Conservation (phyloP, 37 sponge, comb jelly and placozoan species). For the Crambe crambe region DNA sequence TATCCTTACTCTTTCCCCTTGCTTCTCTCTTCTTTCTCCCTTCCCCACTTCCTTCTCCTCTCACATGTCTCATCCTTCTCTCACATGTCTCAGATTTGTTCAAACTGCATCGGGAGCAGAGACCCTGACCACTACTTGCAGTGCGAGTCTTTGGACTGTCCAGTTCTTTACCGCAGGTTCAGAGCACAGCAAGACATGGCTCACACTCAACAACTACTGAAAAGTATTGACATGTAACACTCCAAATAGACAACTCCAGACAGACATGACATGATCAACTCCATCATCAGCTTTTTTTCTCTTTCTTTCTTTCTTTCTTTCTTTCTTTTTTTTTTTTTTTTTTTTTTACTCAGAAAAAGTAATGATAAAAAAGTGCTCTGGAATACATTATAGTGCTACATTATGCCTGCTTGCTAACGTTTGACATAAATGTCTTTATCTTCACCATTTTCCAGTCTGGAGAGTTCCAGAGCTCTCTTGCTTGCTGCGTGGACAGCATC, state of each 20-base stretch:
- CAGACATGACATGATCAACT: background rate
- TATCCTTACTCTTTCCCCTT: background rate
- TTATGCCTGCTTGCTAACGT: background rate
- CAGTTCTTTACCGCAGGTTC: constrained; percentile 45
- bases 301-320: background rate
- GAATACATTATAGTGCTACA: background rate
- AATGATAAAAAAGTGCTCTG: background rate
- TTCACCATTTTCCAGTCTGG: constrained; percentile 64
- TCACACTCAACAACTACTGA: background rate
- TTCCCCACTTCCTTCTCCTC: background rate
- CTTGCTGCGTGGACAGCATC: constrained; percentile 90
- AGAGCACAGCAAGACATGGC: constrained; percentile 28
- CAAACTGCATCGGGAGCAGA: constrained; percentile 38
- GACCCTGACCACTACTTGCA: constrained; percentile 12
- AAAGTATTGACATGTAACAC: no score
- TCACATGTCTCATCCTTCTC: background rate
- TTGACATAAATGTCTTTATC: constrained; percentile 37
- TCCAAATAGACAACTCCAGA: no score
- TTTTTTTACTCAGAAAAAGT: background rate
- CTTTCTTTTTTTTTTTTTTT: background rate
- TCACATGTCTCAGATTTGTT: constrained; percentile 39
- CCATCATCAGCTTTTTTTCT: background rate
- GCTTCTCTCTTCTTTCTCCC: background rate
- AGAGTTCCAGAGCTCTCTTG: constrained; percentile 69
- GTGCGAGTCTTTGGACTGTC: constrained; percentile 75